Percentiles rank a stretch among this genome's conserved stretches.
These are phyloP conservation scores for Pogona vitticeps DNA, from an alignment of 2,113 vertebrate genomes.

Conservation along the genomic window DNA sequence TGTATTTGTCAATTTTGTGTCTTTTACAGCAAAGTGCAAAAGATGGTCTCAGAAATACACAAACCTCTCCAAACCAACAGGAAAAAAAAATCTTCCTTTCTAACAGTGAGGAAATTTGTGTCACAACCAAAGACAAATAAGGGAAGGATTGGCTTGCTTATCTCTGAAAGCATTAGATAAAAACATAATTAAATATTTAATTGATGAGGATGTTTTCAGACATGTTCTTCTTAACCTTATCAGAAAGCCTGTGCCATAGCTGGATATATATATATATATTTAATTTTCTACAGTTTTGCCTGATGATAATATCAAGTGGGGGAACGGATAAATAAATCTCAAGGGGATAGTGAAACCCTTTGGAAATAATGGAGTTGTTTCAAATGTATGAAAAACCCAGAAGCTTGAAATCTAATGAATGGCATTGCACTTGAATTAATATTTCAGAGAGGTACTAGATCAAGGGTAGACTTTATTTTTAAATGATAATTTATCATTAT, in stretches of 20 bases:
- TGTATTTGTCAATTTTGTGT: too few species aligned
- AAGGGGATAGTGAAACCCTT: background rate
- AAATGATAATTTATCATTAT: background rate
- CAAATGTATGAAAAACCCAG: background rate
- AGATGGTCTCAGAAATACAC: too few species aligned
- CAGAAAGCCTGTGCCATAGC: background rate
- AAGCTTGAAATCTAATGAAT: conserved; percentile 18
- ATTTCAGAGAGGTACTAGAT: background rate
- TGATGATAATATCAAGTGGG: background rate
- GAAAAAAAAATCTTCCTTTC: too few species aligned
- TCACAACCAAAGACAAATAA: too few species aligned
- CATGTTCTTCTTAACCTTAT: background rate
- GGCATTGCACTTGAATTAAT: background rate
- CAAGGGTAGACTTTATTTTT: conserved; percentile 7
- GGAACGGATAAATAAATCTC: background rate
- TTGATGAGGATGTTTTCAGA: background rate
- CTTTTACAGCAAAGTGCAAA: too few species aligned
- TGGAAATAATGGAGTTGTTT: background rate
- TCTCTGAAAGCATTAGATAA: too few species aligned
- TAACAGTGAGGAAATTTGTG: too few species aligned
- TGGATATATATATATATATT: background rate
- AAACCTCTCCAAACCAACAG: too few species aligned
- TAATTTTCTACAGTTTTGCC: background rate
- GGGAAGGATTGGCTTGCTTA: too few species aligned
- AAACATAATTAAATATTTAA: too few species aligned